Base-by-base conservation (phyloP, 2,113 vertebrate species). In the Chaenocephalus aceratus region DNA sequence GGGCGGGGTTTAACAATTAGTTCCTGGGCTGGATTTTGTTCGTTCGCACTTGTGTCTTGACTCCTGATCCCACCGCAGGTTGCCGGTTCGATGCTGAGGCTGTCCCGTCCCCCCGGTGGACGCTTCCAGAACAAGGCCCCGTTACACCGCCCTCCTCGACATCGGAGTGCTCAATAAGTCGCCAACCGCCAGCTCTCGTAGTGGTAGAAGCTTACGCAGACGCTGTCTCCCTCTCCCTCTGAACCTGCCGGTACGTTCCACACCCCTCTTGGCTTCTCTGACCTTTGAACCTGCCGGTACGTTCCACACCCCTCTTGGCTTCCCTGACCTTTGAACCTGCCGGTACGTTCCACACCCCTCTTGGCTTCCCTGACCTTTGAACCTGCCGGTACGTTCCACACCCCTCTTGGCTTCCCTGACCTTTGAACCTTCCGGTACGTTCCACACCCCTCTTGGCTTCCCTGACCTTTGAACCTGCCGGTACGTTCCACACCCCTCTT, bases 1-100 rank as follows among this genome's bases (percentile, higher is more conserved):
- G n/a, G 21, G 21, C 21, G 21, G 21, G 21, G 21, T 1, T 79
- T 66, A 52, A 46, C 66, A n/a, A 21, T 30, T 80, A 15, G 88
- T 90, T 88, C 88, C 91, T 91, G 82, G 77, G 79, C 82, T 75
- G 79, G 76, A 77, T 74, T 82, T 72, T 2, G 1, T 82, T 80
- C 2, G 73, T 90, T 85, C 15, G 69, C 83, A 65, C 75, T 79
- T 0, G 77, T 88, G 80, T 86, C 83, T 83, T 80, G 81, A 79
- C 73, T 70, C 56, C 69, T 44, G 41, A 78, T 69, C 77, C 63
- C 41, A 52, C 58, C 21, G 34, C 15, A 2, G 82, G 73, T 68
- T 41, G 11, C 58, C 26, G 23, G 59, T 66, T 65, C 16, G 79
- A 81, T 57, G 53, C 61, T 65, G 26, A 77, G 0, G 36, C 36